These are phyloP conservation scores for Ancistrus triradiatus DNA, from an alignment of 2,113 vertebrate genomes.

Conservation along the genomic window DNA sequence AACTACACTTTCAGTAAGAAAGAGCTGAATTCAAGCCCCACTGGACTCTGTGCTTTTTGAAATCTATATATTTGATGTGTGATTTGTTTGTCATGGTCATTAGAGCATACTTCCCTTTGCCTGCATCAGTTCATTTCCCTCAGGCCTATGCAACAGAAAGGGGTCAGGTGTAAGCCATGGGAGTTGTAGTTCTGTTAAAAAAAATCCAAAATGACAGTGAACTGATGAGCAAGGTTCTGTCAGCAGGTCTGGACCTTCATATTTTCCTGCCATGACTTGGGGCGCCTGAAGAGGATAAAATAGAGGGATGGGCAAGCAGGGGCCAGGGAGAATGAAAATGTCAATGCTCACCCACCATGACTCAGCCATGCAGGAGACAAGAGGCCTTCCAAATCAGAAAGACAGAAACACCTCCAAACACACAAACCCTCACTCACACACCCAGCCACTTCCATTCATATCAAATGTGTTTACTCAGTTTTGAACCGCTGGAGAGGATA, in stretches of 20 bases:
- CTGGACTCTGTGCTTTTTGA: neutral
- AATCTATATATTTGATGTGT: neutral
- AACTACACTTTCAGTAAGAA: too few species aligned
- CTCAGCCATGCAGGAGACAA: slow-evolving; percentile 28
- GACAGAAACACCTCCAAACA: slow-evolving; percentile 31
- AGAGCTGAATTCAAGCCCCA: neutral
- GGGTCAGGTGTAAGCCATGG: neutral
- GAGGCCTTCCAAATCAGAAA: slow-evolving; percentile 33
- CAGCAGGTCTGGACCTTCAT: slow-evolving; percentile 1
- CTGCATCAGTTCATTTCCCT: neutral
- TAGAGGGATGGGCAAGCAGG: slow-evolving; percentile 16
- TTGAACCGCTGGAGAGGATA: neutral
- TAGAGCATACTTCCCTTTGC: slow-evolving; percentile 6
- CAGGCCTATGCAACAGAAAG: slow-evolving; percentile 2
- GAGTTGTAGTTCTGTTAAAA: neutral
- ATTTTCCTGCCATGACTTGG: slow-evolving; percentile 12
- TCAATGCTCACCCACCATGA: slow-evolving; percentile 39
- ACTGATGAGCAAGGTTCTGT: slow-evolving; percentile 21
- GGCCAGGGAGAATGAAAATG: slow-evolving; percentile 37
- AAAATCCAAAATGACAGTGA: neutral
- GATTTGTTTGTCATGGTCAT: slow-evolving; percentile 12
- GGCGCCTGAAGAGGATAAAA: slow-evolving; percentile 3
- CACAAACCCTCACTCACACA: slow-evolving; percentile 6
- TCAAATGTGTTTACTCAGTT: slow-evolving; percentile 20
- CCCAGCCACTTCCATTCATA: slow-evolving; percentile 22